Evolutionary conservation across 2,888 invertebrate genomes (phyloP).

Genomic region (Aethes cnicana): DNA sequence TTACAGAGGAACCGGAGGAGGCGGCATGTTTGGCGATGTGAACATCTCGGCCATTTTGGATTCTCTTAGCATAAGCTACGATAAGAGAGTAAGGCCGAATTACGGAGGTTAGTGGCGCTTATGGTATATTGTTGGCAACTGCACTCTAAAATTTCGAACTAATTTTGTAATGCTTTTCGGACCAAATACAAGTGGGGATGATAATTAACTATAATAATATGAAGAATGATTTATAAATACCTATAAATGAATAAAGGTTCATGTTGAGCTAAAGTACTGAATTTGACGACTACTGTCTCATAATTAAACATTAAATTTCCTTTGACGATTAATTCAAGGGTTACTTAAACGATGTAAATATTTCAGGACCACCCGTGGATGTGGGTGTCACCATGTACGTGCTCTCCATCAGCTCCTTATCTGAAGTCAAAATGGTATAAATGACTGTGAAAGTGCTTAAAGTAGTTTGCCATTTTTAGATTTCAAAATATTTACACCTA

Average conservation of each 20-base stretch:
- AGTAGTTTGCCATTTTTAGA: constrained; percentile 56
- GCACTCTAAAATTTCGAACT: too few species aligned
- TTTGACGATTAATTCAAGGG: neutral
- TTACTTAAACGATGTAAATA: constrained; percentile 1
- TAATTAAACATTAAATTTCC: neutral
- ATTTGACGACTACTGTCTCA: neutral
- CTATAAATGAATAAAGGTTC: too few species aligned
- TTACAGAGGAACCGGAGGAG: constrained; percentile 84
- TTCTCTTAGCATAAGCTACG: constrained; percentile 97
- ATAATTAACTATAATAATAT: too few species aligned
- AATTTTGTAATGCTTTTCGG: too few species aligned
- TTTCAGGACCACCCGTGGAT: constrained; percentile 91
- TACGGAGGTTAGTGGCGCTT: constrained; percentile 92
- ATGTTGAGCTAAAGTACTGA: too few species aligned
- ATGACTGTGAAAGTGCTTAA: constrained; percentile 55
- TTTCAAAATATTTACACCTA: constrained; percentile 56
- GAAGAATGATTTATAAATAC: too few species aligned
- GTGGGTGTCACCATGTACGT: constrained; percentile 93
- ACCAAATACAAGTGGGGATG: too few species aligned
- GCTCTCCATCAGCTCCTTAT: constrained; percentile 92
- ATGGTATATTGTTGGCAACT: too few species aligned
- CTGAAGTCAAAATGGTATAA: constrained; percentile 90
- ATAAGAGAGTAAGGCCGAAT: constrained; percentile 99
- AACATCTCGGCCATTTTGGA: constrained; percentile 97
- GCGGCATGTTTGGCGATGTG: constrained; percentile 93